These are phyloP conservation scores for Sinonovacula constricta DNA, from an alignment of 1,140 invertebrate genomes.

Conservation along the genomic window DNA sequence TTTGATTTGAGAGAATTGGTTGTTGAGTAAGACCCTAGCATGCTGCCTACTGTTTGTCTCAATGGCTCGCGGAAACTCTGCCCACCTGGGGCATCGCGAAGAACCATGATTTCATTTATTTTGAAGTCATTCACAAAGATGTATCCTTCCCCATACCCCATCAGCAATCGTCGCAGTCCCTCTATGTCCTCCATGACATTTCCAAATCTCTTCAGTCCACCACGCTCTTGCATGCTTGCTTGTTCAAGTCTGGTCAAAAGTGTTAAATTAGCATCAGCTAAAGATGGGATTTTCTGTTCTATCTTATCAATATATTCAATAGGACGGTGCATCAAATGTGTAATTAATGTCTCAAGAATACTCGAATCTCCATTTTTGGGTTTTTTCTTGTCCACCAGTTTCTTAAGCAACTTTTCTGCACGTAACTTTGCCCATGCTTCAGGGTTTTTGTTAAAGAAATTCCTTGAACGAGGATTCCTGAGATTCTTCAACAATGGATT, in stretches of 20 bases:
- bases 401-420: conserved; percentile 29
- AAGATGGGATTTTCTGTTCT: conserved; percentile 18
- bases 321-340: conserved; percentile 32
- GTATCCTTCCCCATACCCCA: conserved; percentile 42
- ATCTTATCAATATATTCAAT: conserved; percentile 17
- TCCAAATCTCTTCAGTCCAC: background rate
- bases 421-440: conserved; percentile 18
- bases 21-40: too few species aligned
- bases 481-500: background rate
- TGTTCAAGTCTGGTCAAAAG: conserved; percentile 19
- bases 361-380: background rate
- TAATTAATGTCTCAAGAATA: conserved; percentile 10
- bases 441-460: conserved; percentile 27
- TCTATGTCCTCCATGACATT: conserved; percentile 41
- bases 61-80: too few species aligned
- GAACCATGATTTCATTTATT: conserved; percentile 32
- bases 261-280: conserved; percentile 26
- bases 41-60: too few species aligned
- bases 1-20: too few species aligned
- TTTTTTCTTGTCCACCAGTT: conserved; percentile 15
- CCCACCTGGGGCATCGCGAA: too few species aligned
- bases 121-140: conserved; percentile 50
- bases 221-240: background rate
- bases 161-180: conserved; percentile 14
- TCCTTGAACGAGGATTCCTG: conserved; percentile 13